Evolutionary conservation across 2,888 invertebrate genomes (phyloP).

Genomic region (Harmothoe impar): DNA sequence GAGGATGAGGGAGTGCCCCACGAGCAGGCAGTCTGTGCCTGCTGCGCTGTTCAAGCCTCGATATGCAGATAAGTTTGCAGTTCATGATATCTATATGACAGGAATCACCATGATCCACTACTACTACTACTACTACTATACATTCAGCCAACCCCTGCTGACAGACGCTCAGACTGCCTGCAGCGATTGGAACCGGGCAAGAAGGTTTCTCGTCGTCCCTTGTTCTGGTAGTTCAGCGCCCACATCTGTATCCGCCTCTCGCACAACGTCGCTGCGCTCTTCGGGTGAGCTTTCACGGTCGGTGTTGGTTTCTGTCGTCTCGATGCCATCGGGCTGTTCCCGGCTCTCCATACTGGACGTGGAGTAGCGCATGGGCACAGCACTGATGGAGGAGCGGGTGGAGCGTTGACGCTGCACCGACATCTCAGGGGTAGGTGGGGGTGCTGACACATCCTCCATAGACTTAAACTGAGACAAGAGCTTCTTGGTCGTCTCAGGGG

Average conservation of each 20-base stretch:
- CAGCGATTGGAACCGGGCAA: slow-evolving; percentile 94
- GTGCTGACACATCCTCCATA: slow-evolving; percentile 62
- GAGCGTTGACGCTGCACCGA: slow-evolving; percentile 32
- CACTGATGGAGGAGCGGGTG: neutral
- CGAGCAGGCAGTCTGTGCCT: neutral
- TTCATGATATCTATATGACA: neutral
- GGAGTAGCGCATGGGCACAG: neutral
- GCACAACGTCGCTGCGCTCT: slow-evolving; percentile 83
- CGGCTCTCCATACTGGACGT: slow-evolving; percentile 1
- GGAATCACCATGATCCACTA: neutral
- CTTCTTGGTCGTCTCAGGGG: slow-evolving; percentile 35
- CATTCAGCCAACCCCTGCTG: neutral
- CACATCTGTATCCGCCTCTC: slow-evolving; percentile 79
- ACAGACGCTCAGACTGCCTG: slow-evolving; percentile 81
- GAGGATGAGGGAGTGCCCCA: neutral
- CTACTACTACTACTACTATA: too few species aligned
- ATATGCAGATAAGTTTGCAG: slow-evolving; percentile 4
- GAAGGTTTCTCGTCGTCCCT: slow-evolving; percentile 92
- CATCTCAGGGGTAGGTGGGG: slow-evolving; percentile 67
- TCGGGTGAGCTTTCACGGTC: slow-evolving; percentile 78
- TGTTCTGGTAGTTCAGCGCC: slow-evolving; percentile 82
- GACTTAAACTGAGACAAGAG: slow-evolving; percentile 40
- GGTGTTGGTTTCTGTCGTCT: slow-evolving; percentile 70
- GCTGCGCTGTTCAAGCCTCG: neutral
- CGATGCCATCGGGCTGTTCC: slow-evolving; percentile 57